phyloP scores from a whole-genome alignment of 1,140 invertebrate species.

The Nixonia krombeini region DNA sequence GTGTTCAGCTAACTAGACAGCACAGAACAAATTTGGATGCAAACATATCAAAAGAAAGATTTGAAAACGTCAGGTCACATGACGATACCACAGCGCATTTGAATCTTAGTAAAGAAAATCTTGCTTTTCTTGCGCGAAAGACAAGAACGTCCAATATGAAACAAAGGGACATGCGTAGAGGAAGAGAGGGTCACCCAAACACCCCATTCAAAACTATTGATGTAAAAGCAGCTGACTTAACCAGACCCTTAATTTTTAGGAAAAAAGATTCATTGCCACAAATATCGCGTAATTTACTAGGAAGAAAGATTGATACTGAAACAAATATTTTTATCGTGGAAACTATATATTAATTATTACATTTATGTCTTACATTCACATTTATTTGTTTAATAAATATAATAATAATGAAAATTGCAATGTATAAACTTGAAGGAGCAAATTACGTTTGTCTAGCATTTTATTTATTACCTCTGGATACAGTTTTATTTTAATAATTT shows the following conservation, averaged over 20 bases:
- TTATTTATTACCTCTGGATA: no score
- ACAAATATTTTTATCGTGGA: constrained; percentile 45
- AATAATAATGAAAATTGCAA: no score
- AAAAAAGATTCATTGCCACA: constrained; percentile 57
- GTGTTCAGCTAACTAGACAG: constrained; percentile 36
- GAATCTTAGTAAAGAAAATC: constrained; percentile 22
- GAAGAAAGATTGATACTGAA: constrained; percentile 44
- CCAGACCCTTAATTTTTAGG: constrained; percentile 51
- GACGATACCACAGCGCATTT: constrained; percentile 18
- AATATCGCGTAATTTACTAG: constrained; percentile 40
- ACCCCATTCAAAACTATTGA: constrained; percentile 58
- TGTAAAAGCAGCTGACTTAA: constrained; percentile 45
- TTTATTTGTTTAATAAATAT: no score
- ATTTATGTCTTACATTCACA: no score
- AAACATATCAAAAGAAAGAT: constrained; percentile 21
- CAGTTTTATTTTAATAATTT: no score
- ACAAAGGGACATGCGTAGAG: constrained; percentile 15
- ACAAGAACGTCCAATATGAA: constrained; percentile 9
- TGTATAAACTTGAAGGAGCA: no score
- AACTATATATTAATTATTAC: constrained; percentile 30
- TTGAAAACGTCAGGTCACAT: constrained; percentile 16
- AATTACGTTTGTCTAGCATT: no score
- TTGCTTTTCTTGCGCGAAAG: constrained; percentile 7
- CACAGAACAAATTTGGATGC: constrained; percentile 33
- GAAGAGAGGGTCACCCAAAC: constrained; percentile 33